phyloP scores from a whole-genome alignment of 2,113 vertebrate species.

The Pterocles burchelli region DNA sequence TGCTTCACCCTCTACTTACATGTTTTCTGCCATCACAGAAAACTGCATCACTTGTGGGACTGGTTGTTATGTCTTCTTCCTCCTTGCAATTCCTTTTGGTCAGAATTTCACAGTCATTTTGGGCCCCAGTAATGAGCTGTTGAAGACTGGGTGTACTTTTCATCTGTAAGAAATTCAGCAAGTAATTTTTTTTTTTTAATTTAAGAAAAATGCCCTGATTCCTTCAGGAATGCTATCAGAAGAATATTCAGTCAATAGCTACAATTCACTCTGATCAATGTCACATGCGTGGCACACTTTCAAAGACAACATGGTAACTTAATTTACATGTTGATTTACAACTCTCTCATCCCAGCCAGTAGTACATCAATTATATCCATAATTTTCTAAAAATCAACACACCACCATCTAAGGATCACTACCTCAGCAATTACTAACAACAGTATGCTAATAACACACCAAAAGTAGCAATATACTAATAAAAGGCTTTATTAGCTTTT shows the following conservation, averaged over 20 bases:
- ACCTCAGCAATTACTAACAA: background rate
- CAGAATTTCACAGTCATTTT: constrained; percentile 20
- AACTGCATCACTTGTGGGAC: background rate
- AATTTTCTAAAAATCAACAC: background rate
- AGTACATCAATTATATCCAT: background rate
- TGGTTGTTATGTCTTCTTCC: background rate
- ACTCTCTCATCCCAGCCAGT: background rate
- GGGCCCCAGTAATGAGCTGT: constrained; percentile 68
- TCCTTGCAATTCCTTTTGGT: constrained; percentile 13
- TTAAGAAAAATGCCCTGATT: background rate
- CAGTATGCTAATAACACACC: background rate
- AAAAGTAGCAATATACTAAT: background rate
- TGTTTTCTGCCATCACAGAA: constrained; percentile 66
- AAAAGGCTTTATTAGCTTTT: background rate
- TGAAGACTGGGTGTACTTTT: constrained; percentile 77
- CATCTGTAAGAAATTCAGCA: constrained; percentile 69
- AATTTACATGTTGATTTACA: background rate
- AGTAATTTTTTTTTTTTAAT: background rate
- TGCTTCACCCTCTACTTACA: constrained; percentile 52
- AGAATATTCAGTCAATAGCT: background rate
- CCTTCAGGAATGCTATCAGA: background rate
- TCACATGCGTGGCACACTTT: background rate
- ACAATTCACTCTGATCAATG: background rate
- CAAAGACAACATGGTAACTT: background rate
- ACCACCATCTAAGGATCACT: background rate